Evolutionary conservation across 2,888 invertebrate species (phyloP).

Genomic region (Melanotus villosus): DNA sequence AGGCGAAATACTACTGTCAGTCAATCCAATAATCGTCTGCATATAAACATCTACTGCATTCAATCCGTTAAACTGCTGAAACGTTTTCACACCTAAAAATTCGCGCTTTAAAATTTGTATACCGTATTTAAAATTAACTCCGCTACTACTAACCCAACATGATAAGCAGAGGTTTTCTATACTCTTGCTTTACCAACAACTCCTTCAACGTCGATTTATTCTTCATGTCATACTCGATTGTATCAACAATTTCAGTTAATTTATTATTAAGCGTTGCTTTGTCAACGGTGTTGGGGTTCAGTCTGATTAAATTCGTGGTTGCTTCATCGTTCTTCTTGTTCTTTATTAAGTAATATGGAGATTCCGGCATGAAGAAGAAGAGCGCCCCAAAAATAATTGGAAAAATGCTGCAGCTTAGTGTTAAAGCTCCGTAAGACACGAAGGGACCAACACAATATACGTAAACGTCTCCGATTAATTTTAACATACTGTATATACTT

Average conservation of each 20-base stretch:
- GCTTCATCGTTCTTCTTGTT: slow-evolving; percentile 62
- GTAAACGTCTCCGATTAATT: slow-evolving; percentile 64
- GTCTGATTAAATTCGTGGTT: slow-evolving; percentile 54
- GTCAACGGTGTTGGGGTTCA: slow-evolving; percentile 51
- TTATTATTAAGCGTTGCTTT: slow-evolving; percentile 58
- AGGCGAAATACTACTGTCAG: slow-evolving; percentile 70
- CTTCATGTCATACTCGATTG: slow-evolving; percentile 61
- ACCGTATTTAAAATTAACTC: neutral
- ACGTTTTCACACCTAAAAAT: slow-evolving; percentile 65
- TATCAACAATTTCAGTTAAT: slow-evolving; percentile 53
- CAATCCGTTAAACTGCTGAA: slow-evolving; percentile 75
- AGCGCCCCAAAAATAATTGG: slow-evolving; percentile 65
- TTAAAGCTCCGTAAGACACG: slow-evolving; percentile 63
- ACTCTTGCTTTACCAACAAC: slow-evolving; percentile 55
- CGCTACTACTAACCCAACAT: slow-evolving; percentile 67
- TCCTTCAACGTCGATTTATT: slow-evolving; percentile 61
- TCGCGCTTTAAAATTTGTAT: no score
- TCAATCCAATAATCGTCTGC: slow-evolving; percentile 73
- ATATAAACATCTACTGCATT: slow-evolving; percentile 74
- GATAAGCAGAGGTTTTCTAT: slow-evolving; percentile 64
- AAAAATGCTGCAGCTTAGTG: slow-evolving; percentile 60
- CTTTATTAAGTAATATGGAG: slow-evolving; percentile 68
- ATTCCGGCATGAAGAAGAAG: slow-evolving; percentile 68
- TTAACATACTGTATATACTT: slow-evolving; percentile 60
- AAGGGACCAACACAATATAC: slow-evolving; percentile 65